Percentiles rank a stretch among this genome's conserved stretches.
These are phyloP conservation scores for Macaria notata DNA, from an alignment of 2,888 invertebrate genomes.

Conservation along the genomic window DNA sequence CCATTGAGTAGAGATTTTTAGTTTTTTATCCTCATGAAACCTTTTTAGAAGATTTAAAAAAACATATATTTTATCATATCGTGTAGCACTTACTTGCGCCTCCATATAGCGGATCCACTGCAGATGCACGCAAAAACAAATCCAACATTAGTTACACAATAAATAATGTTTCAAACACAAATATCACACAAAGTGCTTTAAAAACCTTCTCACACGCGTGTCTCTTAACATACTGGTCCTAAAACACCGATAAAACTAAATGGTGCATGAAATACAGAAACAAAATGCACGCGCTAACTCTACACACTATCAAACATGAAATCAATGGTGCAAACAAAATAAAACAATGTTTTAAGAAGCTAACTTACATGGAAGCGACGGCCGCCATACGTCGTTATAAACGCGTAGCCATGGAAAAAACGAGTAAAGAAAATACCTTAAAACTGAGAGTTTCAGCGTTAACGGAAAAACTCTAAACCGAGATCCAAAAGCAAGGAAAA, in stretches of 20 bases:
- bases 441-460: constrained; percentile 63
- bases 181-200: constrained; percentile 44
- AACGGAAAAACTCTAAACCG: constrained; percentile 59
- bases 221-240: constrained; percentile 5
- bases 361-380: constrained; percentile 78
- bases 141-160: constrained; percentile 60
- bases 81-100: constrained; percentile 84
- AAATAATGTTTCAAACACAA: constrained; percentile 37
- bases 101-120: constrained; percentile 90
- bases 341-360: constrained; percentile 52
- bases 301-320: constrained; percentile 54
- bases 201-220: constrained; percentile 20
- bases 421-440: constrained; percentile 71
- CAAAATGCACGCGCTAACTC: constrained; percentile 62
- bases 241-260: constrained; percentile 56
- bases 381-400: constrained; percentile 65
- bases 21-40: too few relatives aligned
- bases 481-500: constrained; percentile 58
- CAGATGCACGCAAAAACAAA: constrained; percentile 66
- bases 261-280: constrained; percentile 72
- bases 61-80: not conserved
- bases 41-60: not conserved
- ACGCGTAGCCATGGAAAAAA: constrained; percentile 75
- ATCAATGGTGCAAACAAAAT: constrained; percentile 68
- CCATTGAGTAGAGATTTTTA: too few relatives aligned